Base-by-base conservation (phyloP, 1,140 invertebrate species). In the Dreissena rostriformis region DNA sequence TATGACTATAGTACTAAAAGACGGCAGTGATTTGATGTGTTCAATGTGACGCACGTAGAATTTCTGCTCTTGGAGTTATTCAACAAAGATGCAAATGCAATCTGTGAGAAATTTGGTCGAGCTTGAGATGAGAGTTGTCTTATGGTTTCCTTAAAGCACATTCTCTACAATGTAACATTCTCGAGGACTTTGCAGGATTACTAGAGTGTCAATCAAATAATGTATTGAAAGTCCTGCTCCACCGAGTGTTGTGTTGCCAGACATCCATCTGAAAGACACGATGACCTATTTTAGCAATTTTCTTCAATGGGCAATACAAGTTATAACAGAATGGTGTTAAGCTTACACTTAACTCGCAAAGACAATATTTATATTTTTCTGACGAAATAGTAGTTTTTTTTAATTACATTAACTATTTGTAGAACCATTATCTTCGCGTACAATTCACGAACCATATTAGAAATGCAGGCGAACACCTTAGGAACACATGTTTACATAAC, bases 261-360 rank as follows among this genome's bases (percentile, higher is more conserved):
- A 52, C 26, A 17, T 84, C 24, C 67, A 75, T 11, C 82, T 74
- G 5, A 74, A 84, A 52, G 82, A 84, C 39, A 66, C 19, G n/a
- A 49, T 82, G 49, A 22, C 49, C 0, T 82, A 67, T 19, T 75
- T 82, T 26, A 66, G 63, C 49, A n/a, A n/a, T n/a, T n/a, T n/a
- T n/a, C n/a, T n/a, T n/a, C n/a, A n/a, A n/a, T n/a, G n/a, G n/a
- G n/a, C n/a, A n/a, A n/a, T n/a, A n/a, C n/a, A n/a, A n/a, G n/a
- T n/a, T n/a, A n/a, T n/a, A n/a, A n/a, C n/a, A n/a, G n/a, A n/a
- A n/a, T n/a, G n/a, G n/a, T n/a, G n/a, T n/a, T n/a, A n/a, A n/a
- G n/a, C n/a, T n/a, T n/a, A n/a, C n/a, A n/a, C n/a, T n/a, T n/a
- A n/a, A n/a, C n/a, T n/a, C n/a, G n/a, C n/a, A n/a, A n/a, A n/a